phyloP scores from a whole-genome alignment of 2,797 vertebrate species.

The Gadopsis marmoratus region DNA sequence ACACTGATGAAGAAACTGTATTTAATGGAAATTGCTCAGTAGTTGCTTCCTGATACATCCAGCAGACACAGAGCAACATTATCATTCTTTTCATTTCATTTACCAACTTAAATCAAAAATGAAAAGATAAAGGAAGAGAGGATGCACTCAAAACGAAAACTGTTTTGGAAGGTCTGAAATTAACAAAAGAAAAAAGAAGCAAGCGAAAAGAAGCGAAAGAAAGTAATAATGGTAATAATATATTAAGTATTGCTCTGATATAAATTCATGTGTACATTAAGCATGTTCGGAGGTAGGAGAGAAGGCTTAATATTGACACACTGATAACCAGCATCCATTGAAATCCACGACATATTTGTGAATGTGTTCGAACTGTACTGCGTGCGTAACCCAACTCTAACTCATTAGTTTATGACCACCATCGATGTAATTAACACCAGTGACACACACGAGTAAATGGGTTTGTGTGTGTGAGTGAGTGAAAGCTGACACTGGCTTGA shows the following conservation, averaged over 20 bases:
- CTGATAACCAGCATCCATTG: not conserved
- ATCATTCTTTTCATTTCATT: too few relatives aligned
- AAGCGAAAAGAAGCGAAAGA: not conserved
- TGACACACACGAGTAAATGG: conserved; percentile 46
- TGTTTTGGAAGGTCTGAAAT: not conserved
- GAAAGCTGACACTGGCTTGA: conserved; percentile 72
- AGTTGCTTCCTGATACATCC: not conserved
- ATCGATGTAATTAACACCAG: conserved; percentile 78
- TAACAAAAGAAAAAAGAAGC: not conserved
- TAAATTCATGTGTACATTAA: not conserved
- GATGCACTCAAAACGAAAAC: not conserved
- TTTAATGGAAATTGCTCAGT: not conserved
- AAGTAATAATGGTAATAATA: too few relatives aligned
- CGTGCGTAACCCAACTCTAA: conserved; percentile 36
- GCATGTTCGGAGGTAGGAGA: not conserved
- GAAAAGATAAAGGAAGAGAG: not conserved
- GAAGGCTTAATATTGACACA: not conserved
- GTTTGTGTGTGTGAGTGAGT: conserved; percentile 41
- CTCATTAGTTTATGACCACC: conserved; percentile 41
- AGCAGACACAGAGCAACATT: not conserved
- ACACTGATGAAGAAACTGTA: not conserved
- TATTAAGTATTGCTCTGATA: not conserved
- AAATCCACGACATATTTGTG: conserved; percentile 4
- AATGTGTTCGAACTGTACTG: not conserved
- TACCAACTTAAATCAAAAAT: not conserved